phyloP scores from a whole-genome alignment of 1,140 invertebrate species.

The Arion vulgaris region DNA sequence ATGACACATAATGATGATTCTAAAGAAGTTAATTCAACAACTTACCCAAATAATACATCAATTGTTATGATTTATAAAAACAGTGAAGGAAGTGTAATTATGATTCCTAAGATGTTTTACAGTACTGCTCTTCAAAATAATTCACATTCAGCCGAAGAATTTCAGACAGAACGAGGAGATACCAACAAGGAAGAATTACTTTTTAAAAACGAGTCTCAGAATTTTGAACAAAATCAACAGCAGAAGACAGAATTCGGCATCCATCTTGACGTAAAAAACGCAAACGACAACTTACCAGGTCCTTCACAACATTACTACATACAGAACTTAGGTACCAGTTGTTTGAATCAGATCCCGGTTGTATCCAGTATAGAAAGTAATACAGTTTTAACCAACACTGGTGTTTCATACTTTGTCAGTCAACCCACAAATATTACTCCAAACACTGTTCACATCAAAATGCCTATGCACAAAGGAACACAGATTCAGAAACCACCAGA shows the following conservation, averaged over 20 bases:
- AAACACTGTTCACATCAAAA: background rate
- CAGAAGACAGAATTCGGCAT: background rate
- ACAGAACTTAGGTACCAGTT: background rate
- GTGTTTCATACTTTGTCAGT: background rate
- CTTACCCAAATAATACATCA: background rate
- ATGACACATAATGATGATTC: background rate
- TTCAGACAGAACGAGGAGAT: background rate
- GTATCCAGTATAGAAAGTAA: background rate
- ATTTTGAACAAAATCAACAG: background rate
- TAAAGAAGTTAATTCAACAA: background rate
- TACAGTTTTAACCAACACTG: background rate
- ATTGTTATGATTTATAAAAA: conserved; percentile 9
- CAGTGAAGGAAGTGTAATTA: background rate
- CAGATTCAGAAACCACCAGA: background rate
- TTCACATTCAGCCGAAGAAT: background rate
- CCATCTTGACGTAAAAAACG: background rate
- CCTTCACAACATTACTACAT: background rate
- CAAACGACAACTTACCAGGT: background rate
- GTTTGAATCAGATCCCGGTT: background rate
- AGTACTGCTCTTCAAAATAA: background rate
- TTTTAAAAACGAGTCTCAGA: background rate
- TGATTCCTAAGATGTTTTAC: conserved; percentile 2
- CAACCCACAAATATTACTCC: background rate
- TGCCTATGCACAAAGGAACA: background rate
- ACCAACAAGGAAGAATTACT: background rate